These are phyloP conservation scores for Agrotis clavis DNA, from an alignment of 2,888 invertebrate species.

Conservation along the genomic window DNA sequence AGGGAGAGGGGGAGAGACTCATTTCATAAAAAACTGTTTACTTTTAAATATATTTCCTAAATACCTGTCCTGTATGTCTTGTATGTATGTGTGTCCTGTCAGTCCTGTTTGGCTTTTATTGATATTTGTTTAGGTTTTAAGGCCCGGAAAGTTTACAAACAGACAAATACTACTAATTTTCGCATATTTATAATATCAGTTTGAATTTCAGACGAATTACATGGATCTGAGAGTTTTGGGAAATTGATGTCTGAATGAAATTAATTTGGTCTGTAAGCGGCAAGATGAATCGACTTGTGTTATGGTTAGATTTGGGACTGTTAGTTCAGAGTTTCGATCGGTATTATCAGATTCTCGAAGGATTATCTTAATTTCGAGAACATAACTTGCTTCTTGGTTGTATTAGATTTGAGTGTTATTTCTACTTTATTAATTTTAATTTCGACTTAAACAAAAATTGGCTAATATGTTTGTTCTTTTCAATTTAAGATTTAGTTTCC, in stretches of 20 bases:
- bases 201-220: background rate
- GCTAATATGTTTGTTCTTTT: too few species aligned
- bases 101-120: background rate
- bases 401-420: background rate
- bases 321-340: conserved; percentile 33
- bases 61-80: too few species aligned
- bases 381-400: background rate
- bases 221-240: conserved; percentile 16
- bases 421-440: too few species aligned
- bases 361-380: conserved; percentile 18
- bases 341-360: conserved; percentile 17
- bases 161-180: background rate
- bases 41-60: too few species aligned
- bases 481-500: too few species aligned
- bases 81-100: too few species aligned
- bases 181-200: background rate
- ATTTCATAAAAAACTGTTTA: too few species aligned
- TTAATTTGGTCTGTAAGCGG: conserved; percentile 22
- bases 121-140: too few species aligned
- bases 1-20: too few species aligned
- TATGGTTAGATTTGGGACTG: conserved; percentile 24
- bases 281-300: conserved; percentile 1
- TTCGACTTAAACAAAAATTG: too few species aligned
- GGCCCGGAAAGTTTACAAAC: background rate
- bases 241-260: conserved; percentile 21